These are phyloP conservation scores for Gobiocypris rarus DNA, from an alignment of 2,113 vertebrate species.

Conservation along the genomic window DNA sequence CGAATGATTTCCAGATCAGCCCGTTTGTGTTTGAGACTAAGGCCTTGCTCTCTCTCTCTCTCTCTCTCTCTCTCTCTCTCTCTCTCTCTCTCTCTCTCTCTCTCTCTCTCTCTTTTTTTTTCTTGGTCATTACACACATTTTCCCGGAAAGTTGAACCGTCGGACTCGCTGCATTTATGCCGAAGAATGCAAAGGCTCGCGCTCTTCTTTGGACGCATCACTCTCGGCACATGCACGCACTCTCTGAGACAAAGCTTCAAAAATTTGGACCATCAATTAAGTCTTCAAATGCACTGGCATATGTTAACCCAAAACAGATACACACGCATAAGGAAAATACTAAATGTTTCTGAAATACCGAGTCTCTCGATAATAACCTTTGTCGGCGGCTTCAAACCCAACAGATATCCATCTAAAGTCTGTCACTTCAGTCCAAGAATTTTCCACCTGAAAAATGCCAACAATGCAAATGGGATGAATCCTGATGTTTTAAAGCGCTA, in stretches of 20 bases:
- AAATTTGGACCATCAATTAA: not conserved
- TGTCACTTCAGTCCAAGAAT: not conserved
- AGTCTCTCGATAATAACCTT: not conserved
- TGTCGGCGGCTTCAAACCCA: not conserved
- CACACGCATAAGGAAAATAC: not conserved
- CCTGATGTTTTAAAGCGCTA: not conserved
- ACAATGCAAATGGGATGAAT: not conserved
- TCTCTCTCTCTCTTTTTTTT: too few relatives aligned
- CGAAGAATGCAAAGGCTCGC: slow-evolving; percentile 28
- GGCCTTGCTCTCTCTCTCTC: not conserved
- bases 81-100: too few relatives aligned
- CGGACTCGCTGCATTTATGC: slow-evolving; percentile 38
- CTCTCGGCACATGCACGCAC: not conserved
- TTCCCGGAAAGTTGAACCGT: slow-evolving; percentile 56
- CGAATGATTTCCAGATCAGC: slow-evolving; percentile 50
- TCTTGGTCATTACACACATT: slow-evolving; percentile 30
- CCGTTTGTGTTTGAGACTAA: slow-evolving; percentile 18
- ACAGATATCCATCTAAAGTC: not conserved
- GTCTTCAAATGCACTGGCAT: not conserved
- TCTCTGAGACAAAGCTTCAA: not conserved
- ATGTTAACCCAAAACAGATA: not conserved
- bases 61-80: not conserved
- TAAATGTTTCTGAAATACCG: not conserved
- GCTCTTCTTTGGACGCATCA: not conserved
- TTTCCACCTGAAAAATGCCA: not conserved